Conservation (phyloP, 1,140 invertebrate species). For the Oscheius sp. region DNA sequence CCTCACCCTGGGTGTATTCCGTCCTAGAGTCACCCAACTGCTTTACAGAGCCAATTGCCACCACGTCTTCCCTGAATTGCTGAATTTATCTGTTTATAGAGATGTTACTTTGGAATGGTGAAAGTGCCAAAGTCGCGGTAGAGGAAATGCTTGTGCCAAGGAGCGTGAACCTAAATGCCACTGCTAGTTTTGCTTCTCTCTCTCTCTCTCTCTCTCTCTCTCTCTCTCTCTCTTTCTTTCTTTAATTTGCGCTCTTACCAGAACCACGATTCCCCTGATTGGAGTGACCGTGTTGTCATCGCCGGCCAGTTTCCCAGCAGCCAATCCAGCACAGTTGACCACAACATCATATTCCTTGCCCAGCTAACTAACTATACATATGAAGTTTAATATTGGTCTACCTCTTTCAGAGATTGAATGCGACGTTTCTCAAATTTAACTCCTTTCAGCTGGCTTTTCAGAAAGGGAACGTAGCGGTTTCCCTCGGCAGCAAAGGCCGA, state of each 20-base stretch:
- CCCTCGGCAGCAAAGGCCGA: conserved; percentile 57
- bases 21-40: conserved; percentile 70
- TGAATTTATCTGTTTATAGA: background rate
- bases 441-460: conserved; percentile 34
- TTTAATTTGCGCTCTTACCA: conserved; percentile 35
- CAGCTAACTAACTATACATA: background rate
- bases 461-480: conserved; percentile 54
- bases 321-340: conserved; percentile 52
- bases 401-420: conserved; percentile 33
- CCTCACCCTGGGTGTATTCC: conserved; percentile 66
- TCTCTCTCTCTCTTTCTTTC: background rate
- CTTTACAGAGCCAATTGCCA: conserved; percentile 70
- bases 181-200: no score
- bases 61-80: conserved; percentile 40
- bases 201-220: no score
- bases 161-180: conserved; percentile 35
- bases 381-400: background rate
- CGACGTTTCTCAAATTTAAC: conserved; percentile 36
- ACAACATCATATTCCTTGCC: conserved; percentile 43
- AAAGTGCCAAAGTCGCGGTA: conserved; percentile 54
- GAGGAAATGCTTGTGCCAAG: conserved; percentile 54
- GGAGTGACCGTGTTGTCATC: conserved; percentile 47
- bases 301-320: conserved; percentile 44
- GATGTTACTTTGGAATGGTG: conserved; percentile 52
- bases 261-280: conserved; percentile 48